phyloP scores from a whole-genome alignment of 2,888 invertebrate species.

The Macropis europaea region DNA sequence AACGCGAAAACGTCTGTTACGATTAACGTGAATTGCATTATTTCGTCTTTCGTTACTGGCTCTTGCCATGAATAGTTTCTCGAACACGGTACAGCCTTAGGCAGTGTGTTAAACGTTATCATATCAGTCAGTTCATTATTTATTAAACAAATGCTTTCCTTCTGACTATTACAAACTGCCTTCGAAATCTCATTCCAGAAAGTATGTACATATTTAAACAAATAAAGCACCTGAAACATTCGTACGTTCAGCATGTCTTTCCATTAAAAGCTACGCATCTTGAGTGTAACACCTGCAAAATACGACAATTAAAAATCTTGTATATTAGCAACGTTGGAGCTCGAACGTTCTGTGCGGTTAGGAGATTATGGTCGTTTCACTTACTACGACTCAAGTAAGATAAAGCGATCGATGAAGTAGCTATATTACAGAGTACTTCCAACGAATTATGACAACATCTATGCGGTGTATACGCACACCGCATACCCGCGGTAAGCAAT shows the following conservation, averaged over 20 bases:
- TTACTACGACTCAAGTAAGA: conserved; percentile 52
- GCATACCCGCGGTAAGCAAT: conserved; percentile 63
- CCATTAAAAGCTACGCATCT: conserved; percentile 30
- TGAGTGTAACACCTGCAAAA: conserved; percentile 6
- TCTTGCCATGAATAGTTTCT: neutral
- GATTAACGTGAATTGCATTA: neutral
- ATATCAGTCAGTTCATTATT: neutral
- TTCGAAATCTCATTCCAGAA: conserved; percentile 21
- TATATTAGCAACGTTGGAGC: conserved; percentile 47
- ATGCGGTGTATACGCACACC: conserved; percentile 32
- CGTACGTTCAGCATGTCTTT: conserved; percentile 2
- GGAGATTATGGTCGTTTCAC: conserved; percentile 47
- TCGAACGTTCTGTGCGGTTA: conserved; percentile 55
- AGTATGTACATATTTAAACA: too few relatives aligned
- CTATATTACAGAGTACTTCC: conserved; percentile 69
- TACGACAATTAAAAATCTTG: conserved; percentile 51
- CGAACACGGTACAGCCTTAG: neutral
- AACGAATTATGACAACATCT: conserved; percentile 67
- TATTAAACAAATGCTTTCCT: neutral
- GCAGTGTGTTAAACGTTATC: neutral
- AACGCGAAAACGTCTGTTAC: neutral
- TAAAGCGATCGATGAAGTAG: conserved; percentile 66
- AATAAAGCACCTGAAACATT: conserved; percentile 19
- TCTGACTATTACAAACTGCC: conserved; percentile 1
- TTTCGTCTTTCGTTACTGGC: neutral